phyloP scores from a whole-genome alignment of 2,113 vertebrate genomes.

The Perca fluviatilis region DNA sequence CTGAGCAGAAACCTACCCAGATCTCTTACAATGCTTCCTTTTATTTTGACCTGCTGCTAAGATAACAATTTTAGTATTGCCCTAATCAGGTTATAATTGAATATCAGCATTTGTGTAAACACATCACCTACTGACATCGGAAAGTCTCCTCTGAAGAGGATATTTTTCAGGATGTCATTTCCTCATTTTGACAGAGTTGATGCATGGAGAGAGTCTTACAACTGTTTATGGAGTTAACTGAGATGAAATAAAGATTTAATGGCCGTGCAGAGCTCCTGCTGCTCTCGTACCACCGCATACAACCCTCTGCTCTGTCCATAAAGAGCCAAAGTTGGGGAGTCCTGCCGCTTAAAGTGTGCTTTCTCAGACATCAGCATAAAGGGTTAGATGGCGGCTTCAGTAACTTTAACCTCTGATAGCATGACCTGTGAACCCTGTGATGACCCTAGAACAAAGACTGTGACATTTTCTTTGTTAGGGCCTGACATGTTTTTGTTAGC shows the following conservation, averaged over 20 bases:
- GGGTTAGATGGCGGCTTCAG: slow-evolving; percentile 54
- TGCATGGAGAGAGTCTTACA: background rate
- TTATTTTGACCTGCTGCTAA: background rate
- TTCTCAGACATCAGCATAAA: slow-evolving; percentile 37
- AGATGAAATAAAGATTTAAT: slow-evolving; percentile 52
- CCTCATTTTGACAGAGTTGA: slow-evolving; percentile 15
- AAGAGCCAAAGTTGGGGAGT: slow-evolving; percentile 42
- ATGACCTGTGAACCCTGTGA: slow-evolving; percentile 38
- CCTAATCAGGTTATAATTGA: background rate
- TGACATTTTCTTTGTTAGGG: slow-evolving; percentile 31
- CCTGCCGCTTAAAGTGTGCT: slow-evolving; percentile 38
- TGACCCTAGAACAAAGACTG: slow-evolving; percentile 67
- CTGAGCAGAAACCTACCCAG: background rate
- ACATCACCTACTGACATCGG: slow-evolving; percentile 15
- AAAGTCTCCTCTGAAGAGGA: slow-evolving; percentile 10
- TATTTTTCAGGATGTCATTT: slow-evolving; percentile 30
- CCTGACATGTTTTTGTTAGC: slow-evolving; percentile 34
- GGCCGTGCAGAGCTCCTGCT: slow-evolving; percentile 30
- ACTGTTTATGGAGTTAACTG: slow-evolving; percentile 24
- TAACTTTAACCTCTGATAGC: slow-evolving; percentile 49
- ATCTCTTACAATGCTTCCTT: background rate
- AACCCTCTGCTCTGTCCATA: slow-evolving; percentile 20
- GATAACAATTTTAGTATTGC: background rate
- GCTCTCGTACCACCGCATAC: slow-evolving; percentile 32
- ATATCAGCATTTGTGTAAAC: slow-evolving; percentile 24